These are phyloP conservation scores for Sander vitreus DNA, from an alignment of 2,113 vertebrate genomes.

Conservation along the genomic window DNA sequence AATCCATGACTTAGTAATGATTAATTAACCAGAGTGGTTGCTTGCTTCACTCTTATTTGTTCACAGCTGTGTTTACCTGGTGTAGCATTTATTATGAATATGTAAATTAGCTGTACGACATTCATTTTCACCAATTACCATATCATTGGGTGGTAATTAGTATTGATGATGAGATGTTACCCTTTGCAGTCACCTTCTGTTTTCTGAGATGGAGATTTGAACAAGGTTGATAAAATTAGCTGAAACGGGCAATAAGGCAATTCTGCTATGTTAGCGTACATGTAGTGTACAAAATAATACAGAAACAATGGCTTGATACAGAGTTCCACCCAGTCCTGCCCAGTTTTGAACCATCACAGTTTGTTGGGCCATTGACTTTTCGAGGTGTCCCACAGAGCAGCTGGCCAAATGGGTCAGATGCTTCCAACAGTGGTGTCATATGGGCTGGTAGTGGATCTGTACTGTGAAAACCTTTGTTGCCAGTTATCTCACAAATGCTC, in stretches of 20 bases:
- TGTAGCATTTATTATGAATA: slow-evolving; percentile 47
- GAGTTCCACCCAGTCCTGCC: neutral
- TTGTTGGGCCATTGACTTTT: slow-evolving; percentile 13
- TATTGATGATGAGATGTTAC: slow-evolving; percentile 52
- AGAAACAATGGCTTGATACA: neutral
- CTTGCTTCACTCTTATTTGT: slow-evolving; percentile 27
- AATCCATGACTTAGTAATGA: no score
- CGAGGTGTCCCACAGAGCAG: slow-evolving; percentile 1
- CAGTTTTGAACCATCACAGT: neutral
- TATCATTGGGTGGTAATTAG: slow-evolving; percentile 60
- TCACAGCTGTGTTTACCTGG: slow-evolving; percentile 55
- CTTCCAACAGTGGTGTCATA: slow-evolving; percentile 14
- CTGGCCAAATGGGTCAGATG: slow-evolving; percentile 2
- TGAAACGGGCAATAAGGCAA: neutral
- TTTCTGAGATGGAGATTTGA: slow-evolving; percentile 38
- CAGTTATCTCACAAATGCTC: slow-evolving; percentile 22
- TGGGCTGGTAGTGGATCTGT: slow-evolving; percentile 3
- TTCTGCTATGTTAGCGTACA: slow-evolving; percentile 7
- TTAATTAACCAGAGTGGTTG: slow-evolving; percentile 1
- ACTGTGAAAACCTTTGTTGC: slow-evolving; percentile 19
- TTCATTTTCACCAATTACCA: slow-evolving; percentile 63
- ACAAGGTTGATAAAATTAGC: slow-evolving; percentile 37
- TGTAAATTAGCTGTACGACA: slow-evolving; percentile 55
- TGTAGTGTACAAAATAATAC: slow-evolving; percentile 3
- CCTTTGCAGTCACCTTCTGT: slow-evolving; percentile 58